Evolutionary conservation across 2,797 vertebrate species (phyloP), one percentile per base, ranked within the genome.

Genomic region (Bovichtus variegatus): DNA sequence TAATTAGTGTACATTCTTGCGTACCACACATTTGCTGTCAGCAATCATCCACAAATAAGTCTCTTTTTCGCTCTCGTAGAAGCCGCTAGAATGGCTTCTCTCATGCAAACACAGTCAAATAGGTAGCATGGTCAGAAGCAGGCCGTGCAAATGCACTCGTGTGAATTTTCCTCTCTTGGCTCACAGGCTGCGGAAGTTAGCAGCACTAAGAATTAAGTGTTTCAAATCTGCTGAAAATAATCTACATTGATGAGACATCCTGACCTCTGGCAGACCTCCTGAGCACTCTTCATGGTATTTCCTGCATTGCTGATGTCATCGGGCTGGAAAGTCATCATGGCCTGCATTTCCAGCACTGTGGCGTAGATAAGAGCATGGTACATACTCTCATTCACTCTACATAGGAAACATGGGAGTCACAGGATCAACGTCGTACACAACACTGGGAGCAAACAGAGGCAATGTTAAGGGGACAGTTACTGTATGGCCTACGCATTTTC

Each of bases 261-360:
- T 81, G 72, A 97, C 96, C 96, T 96, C 85, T 96, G 95, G 80
- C 96, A 97, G 59, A 96, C 93, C 34, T 97, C 96, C 85, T 96
- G 95, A 27, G 96, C 96, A 13, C 83, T 92, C 87, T 97, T 97
- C 96, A 97, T 96, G 61, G 94, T 96, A 63, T 94, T 94, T 38
- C 95, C 95, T 9, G 96, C 96, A 2, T 89, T 95, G 85, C 90
- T 91, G 49, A 97, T 95, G 93, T 97, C 96, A 7, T 96, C 96
- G 0, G 94, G 96, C 80, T 97, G 93, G 78, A 97, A 97, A 7
- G 96, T 97, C 96, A 97, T 97, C 96, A 96, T 97, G 62, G 96
- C 96, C 89, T 96, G 95, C 96, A 97, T 97, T 89, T 97, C 96
- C 88, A 96, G 87, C 57, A 97, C 92, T 0, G 96, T 97, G 90